phyloP scores from a whole-genome alignment of 2,797 vertebrate genomes.

The Mormyrus proboscirostris region DNA sequence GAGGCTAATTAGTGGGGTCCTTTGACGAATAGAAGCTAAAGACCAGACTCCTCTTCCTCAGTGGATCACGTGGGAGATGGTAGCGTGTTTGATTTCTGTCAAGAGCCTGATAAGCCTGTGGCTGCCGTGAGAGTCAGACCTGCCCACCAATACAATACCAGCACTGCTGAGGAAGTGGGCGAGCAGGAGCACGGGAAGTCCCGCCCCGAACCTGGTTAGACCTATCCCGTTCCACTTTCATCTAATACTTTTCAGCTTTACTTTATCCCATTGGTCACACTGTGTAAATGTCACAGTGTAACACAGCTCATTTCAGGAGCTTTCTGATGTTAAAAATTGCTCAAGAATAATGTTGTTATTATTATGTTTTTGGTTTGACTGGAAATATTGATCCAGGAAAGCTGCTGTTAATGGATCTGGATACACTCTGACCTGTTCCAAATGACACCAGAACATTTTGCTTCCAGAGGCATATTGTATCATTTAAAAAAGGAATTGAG shows the following conservation, averaged over 20 bases:
- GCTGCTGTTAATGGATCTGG: conserved; percentile 3
- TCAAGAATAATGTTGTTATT: neutral
- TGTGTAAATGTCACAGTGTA: conserved; percentile 15
- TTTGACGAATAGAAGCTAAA: conserved; percentile 17
- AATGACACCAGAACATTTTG: conserved; percentile 16
- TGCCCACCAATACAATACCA: conserved; percentile 51
- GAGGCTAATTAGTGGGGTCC: neutral
- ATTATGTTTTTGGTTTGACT: neutral
- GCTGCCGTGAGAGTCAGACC: conserved; percentile 46
- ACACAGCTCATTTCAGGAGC: conserved; percentile 3
- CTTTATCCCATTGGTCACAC: conserved; percentile 6
- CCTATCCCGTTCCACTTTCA: conserved; percentile 41
- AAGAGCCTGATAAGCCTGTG: conserved; percentile 48
- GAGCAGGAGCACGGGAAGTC: conserved; percentile 57
- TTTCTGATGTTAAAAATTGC: neutral
- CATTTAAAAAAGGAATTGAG: neutral
- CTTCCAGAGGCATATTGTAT: neutral
- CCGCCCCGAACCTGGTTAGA: conserved; percentile 59
- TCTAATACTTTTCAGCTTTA: conserved; percentile 33
- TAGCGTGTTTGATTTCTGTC: conserved; percentile 56
- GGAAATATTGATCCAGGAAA: neutral
- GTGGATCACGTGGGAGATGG: conserved; percentile 59
- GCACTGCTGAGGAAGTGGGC: conserved; percentile 58
- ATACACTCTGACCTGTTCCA: conserved; percentile 19
- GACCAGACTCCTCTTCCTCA: conserved; percentile 44